Evolutionary conservation across 2,113 vertebrate species (phyloP), one percentile per base, ranked within the genome.

Genomic region (Lepidothrix coronata): DNA sequence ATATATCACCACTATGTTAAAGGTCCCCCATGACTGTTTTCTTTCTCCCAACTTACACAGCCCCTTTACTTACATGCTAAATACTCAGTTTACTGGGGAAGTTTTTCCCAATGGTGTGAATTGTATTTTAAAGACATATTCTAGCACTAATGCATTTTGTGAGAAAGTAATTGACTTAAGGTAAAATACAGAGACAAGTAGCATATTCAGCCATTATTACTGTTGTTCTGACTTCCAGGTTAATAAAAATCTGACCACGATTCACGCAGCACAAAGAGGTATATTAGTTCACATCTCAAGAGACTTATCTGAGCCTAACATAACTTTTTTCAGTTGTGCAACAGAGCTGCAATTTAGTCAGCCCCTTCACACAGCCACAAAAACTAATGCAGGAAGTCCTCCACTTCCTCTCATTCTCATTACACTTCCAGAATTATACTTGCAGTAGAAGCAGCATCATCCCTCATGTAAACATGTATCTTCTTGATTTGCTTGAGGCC

Each of bases 331-430:
- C 75, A 57, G 65, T 75, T 75, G 61, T 61, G 79, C 70, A 94
- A 92, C 76, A 71, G 88, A 84, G 89, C 77, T 89, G 91, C 73
- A 89, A 22, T 43, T 84, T 61, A 77, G 79, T 59, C 27, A 92
- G 37, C 41, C 76, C 49, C 93, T 78, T 83, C 72, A 81, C 30
- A 19, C 52, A 78, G 92, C 96, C 96, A 94, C 96, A 93, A 89
- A 91, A 92, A 87, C 88, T 95, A 96, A 97, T 95, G 96, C 95
- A 96, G 95, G 96, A 96, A 97, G 95, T 96, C 72, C 91, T 96
- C 95, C 92, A 82, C 96, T 96, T 96, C 95, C 96, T 85, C 80
- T 92, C 91, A 92, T 95, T 93, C 82, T 94, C 88, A 49, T 67
- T 57, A 68, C 68, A 52, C 83, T 93, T 95, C 88, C 88, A 95